phyloP scores from a whole-genome alignment of 2,797 vertebrate species.

The Acestrorhynchus altus region DNA sequence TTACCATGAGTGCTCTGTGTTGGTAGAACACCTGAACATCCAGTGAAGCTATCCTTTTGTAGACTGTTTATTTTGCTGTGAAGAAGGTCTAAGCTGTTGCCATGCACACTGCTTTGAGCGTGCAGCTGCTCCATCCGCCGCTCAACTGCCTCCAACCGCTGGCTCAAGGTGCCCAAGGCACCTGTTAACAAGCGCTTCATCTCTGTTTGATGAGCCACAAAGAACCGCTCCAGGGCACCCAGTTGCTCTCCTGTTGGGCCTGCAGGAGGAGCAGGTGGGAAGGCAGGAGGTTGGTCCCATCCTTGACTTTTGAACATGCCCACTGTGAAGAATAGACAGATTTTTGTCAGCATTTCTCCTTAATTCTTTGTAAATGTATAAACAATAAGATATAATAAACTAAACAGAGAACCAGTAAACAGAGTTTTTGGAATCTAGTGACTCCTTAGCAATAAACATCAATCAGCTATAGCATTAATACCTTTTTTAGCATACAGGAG shows the following conservation, averaged over 20 bases:
- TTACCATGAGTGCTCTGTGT: conserved; percentile 42
- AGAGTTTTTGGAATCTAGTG: too few species aligned
- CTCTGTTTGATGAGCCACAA: conserved; percentile 74
- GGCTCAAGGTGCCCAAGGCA: conserved; percentile 68
- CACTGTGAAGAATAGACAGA: conserved; percentile 13
- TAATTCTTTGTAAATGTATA: neutral
- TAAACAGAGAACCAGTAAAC: neutral
- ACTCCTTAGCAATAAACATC: too few species aligned
- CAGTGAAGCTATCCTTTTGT: conserved; percentile 33
- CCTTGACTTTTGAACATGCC: neutral
- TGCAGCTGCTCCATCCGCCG: conserved; percentile 62
- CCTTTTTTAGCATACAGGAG: too few species aligned
- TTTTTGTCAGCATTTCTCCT: too few species aligned
- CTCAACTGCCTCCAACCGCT: conserved; percentile 73
- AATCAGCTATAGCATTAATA: too few species aligned
- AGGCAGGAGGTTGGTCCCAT: conserved; percentile 6
- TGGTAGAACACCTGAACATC: conserved; percentile 11
- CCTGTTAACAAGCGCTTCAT: conserved; percentile 73
- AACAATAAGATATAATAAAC: neutral
- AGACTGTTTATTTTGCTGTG: conserved; percentile 54
- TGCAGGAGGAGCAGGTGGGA: conserved; percentile 57
- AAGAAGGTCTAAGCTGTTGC: conserved; percentile 56
- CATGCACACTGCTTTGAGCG: conserved; percentile 55
- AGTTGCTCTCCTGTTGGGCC: conserved; percentile 49
- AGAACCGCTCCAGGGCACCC: conserved; percentile 61